Conservation (phyloP, 2,797 vertebrate genomes). For the Clangula hyemalis region DNA sequence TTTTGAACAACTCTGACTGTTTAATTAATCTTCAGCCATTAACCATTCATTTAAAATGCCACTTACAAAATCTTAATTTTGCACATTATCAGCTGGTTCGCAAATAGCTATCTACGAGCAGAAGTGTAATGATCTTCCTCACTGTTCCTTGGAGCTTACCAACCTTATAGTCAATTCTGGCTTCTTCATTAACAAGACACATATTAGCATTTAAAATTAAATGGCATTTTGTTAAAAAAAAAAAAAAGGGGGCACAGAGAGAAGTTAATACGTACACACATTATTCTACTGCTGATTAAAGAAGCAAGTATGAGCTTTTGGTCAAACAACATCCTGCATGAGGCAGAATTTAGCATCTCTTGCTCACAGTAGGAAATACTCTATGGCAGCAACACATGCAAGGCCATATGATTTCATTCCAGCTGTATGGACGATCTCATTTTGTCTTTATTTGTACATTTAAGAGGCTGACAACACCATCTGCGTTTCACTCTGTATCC, state of each 20-base stretch:
- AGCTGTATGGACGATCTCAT: conserved; percentile 33
- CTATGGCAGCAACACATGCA: conserved; percentile 14
- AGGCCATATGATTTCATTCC: conserved; percentile 53
- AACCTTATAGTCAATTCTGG: conserved; percentile 75
- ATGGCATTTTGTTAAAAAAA: conserved; percentile 38
- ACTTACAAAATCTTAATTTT: conserved; percentile 81
- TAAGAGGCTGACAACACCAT: conserved; percentile 44
- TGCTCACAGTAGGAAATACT: conserved; percentile 15
- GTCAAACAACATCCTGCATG: not conserved
- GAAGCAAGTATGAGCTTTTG: not conserved
- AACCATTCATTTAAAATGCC: conserved; percentile 82
- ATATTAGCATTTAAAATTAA: conserved; percentile 81
- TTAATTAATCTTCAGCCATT: conserved; percentile 84
- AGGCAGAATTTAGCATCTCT: conserved; percentile 20
- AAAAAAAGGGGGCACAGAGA: conserved; percentile 12
- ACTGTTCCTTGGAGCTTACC: conserved; percentile 69
- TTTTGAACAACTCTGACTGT: conserved; percentile 75
- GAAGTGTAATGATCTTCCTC: conserved; percentile 69
- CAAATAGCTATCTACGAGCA: conserved; percentile 78
- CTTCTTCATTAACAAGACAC: conserved; percentile 80
- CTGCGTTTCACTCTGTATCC: conserved; percentile 37
- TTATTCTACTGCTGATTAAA: conserved; percentile 43
- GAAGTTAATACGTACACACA: conserved; percentile 67
- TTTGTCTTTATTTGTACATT: conserved; percentile 60
- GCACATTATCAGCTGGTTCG: conserved; percentile 80